Evolutionary conservation across 2,888 invertebrate species (phyloP).

Genomic region (Pristionchus japonicus): DNA sequence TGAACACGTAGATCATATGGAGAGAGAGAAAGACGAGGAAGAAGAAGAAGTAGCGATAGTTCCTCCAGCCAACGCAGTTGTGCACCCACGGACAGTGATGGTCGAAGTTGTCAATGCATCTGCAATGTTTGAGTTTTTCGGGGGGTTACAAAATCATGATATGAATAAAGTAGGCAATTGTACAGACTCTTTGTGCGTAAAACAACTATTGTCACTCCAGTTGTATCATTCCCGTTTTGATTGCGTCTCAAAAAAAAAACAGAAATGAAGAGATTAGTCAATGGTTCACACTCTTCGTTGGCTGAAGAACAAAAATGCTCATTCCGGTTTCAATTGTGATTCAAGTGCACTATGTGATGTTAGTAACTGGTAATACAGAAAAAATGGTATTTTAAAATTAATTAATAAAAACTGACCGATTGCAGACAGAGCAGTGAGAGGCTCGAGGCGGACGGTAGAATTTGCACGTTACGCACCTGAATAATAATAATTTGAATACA

Average conservation of each 20-base stretch:
- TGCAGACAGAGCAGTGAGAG: conserved; percentile 98
- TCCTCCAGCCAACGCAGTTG: conserved; percentile 74
- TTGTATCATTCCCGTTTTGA: conserved; percentile 51
- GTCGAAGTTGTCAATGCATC: conserved; percentile 89
- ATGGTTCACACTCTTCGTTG: not conserved
- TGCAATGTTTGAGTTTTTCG: conserved; percentile 49
- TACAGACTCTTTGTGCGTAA: too few species aligned
- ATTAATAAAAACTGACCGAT: conserved; percentile 80
- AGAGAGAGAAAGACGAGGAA: conserved; percentile 95
- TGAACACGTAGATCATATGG: conserved; percentile 97
- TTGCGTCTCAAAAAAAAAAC: not conserved
- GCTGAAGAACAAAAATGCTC: not conserved
- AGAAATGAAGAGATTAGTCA: not conserved
- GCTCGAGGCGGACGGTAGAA: conserved; percentile 99
- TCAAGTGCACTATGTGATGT: too few species aligned
- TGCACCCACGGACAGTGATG: conserved; percentile 87
- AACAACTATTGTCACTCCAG: conserved; percentile 85
- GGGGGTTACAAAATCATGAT: too few species aligned
- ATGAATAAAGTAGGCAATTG: too few species aligned
- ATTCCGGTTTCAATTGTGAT: not conserved
- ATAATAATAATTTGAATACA: not conserved
- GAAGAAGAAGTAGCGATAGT: conserved; percentile 94
- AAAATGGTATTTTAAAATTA: too few species aligned
- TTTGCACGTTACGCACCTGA: conserved; percentile 90
- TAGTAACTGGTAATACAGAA: too few species aligned